These are phyloP conservation scores for Drosophila quadrilineata DNA, from an alignment of 1,140 invertebrate species.

Conservation along the genomic window DNA sequence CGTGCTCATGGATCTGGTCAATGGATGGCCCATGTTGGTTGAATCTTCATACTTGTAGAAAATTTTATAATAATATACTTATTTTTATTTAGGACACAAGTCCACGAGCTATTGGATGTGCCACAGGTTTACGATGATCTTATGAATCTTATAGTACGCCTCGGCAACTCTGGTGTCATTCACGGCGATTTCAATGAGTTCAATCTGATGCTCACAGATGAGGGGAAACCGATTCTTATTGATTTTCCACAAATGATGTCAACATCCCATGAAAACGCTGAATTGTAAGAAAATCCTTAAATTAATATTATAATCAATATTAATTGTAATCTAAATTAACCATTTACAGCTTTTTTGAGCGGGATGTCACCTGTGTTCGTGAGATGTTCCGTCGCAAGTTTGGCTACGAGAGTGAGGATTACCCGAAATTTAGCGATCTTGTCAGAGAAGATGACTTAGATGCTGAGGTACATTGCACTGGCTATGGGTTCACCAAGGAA, in stretches of 20 bases:
- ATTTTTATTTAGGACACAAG: constrained; percentile 88
- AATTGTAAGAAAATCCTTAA: constrained; percentile 85
- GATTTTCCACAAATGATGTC: constrained; percentile 99
- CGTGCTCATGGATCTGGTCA: constrained; percentile 96
- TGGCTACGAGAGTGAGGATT: constrained; percentile 93
- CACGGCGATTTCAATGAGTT: constrained; percentile 99
- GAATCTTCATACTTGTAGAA: neutral
- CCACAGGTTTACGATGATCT: constrained; percentile 94
- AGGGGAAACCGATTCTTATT: constrained; percentile 93
- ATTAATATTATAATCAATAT: too few species aligned
- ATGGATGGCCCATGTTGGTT: constrained; percentile 88
- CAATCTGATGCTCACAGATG: constrained; percentile 94
- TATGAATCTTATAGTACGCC: constrained; percentile 95
- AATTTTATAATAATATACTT: neutral
- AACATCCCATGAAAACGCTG: constrained; percentile 94
- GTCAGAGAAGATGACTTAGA: constrained; percentile 93
- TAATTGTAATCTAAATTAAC: too few species aligned
- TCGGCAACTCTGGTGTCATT: constrained; percentile 97
- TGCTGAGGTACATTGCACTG: constrained; percentile 93
- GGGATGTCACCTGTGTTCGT: constrained; percentile 96
- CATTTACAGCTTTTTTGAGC: constrained; percentile 91
- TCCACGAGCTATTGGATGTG: constrained; percentile 89
- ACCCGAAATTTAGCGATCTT: constrained; percentile 93
- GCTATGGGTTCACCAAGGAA: constrained; percentile 94
- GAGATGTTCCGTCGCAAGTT: constrained; percentile 97